Percentiles rank a stretch among this genome's conserved stretches.
Conservation (phyloP, 2,888 invertebrate species). For the Capitulum mitella region DNA sequence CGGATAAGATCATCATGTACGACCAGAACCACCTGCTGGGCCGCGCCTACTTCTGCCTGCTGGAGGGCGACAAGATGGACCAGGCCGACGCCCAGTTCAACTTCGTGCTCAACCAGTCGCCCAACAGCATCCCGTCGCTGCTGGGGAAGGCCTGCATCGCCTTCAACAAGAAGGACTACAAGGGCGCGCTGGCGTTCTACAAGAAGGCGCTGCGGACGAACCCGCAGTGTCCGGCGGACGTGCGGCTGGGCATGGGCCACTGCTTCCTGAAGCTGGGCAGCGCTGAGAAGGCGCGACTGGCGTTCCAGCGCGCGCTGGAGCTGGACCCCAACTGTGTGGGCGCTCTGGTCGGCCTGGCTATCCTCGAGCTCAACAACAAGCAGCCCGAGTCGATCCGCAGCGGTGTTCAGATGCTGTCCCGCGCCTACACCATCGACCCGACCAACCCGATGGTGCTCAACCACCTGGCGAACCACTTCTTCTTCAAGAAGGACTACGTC, state of each 20-base stretch:
- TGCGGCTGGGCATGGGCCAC: conserved; percentile 95
- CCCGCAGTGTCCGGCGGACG: conserved; percentile 92
- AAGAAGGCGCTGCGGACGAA: conserved; percentile 94
- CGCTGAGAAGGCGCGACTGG: conserved; percentile 78
- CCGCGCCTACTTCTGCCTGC: conserved; percentile 91
- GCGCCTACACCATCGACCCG: conserved; percentile 92
- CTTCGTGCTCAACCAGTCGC: conserved; percentile 91
- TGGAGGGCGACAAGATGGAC: conserved; percentile 99
- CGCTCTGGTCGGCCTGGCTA: conserved; percentile 89
- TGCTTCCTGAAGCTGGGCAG: conserved; percentile 95
- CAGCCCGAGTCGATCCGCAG: conserved; percentile 83
- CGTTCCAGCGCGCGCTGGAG: conserved; percentile 90
- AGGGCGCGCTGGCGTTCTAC: conserved; percentile 92
- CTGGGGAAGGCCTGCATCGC: conserved; percentile 98
- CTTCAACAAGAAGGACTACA: conserved; percentile 92
- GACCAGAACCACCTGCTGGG: conserved; percentile 98
- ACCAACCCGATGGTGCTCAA: conserved; percentile 99
- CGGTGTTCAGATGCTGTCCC: conserved; percentile 92
- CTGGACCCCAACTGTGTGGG: conserved; percentile 91
- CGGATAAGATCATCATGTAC: conserved; percentile 99
- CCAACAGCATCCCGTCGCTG: conserved; percentile 92
- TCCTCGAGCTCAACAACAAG: conserved; percentile 85
- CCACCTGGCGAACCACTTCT: conserved; percentile 98
- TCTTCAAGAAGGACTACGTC: conserved; percentile 71
- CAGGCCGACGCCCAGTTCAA: conserved; percentile 99